Evolutionary conservation across 1,140 invertebrate genomes (phyloP).

Genomic region (Halesus radiatus): DNA sequence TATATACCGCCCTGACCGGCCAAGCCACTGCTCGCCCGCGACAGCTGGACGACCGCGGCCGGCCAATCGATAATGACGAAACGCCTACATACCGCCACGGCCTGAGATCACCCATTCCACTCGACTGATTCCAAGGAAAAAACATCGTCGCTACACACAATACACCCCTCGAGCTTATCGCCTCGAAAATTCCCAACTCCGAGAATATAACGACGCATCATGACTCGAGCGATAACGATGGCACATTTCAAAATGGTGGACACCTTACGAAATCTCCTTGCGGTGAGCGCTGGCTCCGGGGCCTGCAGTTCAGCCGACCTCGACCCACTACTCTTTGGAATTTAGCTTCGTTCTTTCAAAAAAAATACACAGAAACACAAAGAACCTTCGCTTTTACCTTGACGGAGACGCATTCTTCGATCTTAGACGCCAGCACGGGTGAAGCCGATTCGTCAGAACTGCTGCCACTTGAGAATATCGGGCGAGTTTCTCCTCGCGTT

Average conservation of each 20-base stretch:
- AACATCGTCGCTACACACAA: constrained; percentile 14
- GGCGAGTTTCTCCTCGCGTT: constrained; percentile 69
- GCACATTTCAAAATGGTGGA: constrained; percentile 71
- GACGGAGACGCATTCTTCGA: constrained; percentile 74
- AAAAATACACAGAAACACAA: constrained; percentile 1
- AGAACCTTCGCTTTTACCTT: constrained; percentile 67
- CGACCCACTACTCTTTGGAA: constrained; percentile 40
- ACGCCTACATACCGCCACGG: constrained; percentile 63
- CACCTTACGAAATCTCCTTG: constrained; percentile 71
- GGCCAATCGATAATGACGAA: constrained; percentile 69
- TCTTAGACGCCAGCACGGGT: constrained; percentile 71
- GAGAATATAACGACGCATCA: constrained; percentile 54
- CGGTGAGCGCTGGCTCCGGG: constrained; percentile 36
- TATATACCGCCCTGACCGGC: constrained; percentile 33
- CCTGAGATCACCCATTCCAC: constrained; percentile 51
- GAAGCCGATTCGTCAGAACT: constrained; percentile 68
- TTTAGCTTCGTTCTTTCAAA: constrained; percentile 5
- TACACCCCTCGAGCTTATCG: constrained; percentile 13
- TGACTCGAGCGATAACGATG: constrained; percentile 67
- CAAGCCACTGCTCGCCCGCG: constrained; percentile 52
- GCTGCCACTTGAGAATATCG: constrained; percentile 63
- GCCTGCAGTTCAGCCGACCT: constrained; percentile 43
- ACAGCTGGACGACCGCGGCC: constrained; percentile 66
- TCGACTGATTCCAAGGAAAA: constrained; percentile 9
- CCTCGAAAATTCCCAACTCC: constrained; percentile 16